Base-by-base conservation (phyloP, 2,113 vertebrate species). In the Crocuta crocuta region DNA sequence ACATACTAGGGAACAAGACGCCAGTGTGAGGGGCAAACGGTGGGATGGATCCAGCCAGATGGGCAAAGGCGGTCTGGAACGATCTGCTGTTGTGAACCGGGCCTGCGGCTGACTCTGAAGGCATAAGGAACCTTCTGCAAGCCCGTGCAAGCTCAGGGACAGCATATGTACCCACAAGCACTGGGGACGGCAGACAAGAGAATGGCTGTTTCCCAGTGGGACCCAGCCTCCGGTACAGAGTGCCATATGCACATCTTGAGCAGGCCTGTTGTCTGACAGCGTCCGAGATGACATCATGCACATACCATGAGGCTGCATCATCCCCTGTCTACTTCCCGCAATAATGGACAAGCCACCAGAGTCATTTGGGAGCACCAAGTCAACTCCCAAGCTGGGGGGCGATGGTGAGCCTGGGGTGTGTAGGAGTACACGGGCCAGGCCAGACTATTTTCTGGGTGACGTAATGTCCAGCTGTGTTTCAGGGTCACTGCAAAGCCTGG, bases 241-340 rank as follows among this genome's bases (percentile, higher is more conserved):
- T 17, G 31, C 58, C 12, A 1, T 21, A 35, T 85, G 91, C 79
- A 63, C 0, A 0, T 61, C 92, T 50, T 92, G 50, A 96, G 87
- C 50, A 21, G 26, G 33, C 23, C 50, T 43, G 65, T 66, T 97
- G 84, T 96, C 81, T 84, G 43, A 70, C 24, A 19, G 43, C 10
- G 1, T 80, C 45, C 24, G 50, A 65, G 23, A 31, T 97, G 96
- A 97, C 92, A 84, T 95, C 96, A 97, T 78, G 50, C 80, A 90
- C 87, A 97, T 96, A 89, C 91, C 53, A 89, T 48, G 45, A 96
- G 71, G 88, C 89, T 95, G 39, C 88, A 94, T 97, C 95, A 97
- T 58, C 70, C 50, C 31, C 21, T 63, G 7, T 84, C 63, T 39
- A 43, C 31, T 50, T 71, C 31, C 80, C 35, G 70, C 39, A 80